Evolutionary conservation across 2,888 invertebrate genomes (phyloP).

Genomic region (Hesperia comma): DNA sequence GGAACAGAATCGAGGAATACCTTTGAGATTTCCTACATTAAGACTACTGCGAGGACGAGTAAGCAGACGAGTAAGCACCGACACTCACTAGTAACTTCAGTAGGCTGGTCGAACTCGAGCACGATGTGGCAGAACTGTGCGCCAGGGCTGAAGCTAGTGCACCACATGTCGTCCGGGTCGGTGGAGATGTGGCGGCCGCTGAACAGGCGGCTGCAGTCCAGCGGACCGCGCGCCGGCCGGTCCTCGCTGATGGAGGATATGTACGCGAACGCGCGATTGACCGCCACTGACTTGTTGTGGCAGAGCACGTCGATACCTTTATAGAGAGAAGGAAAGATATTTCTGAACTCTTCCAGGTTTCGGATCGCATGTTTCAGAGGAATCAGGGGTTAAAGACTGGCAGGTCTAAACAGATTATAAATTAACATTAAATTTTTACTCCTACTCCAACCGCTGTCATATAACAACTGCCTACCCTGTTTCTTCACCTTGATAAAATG

Average conservation of each 20-base stretch:
- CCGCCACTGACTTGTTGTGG: slow-evolving; percentile 57
- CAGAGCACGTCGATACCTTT: slow-evolving; percentile 80
- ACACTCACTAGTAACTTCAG: slow-evolving; percentile 69
- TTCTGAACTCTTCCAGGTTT: too few relatives aligned
- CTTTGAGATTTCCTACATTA: too few relatives aligned
- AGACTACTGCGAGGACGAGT: too few relatives aligned
- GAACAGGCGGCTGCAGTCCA: slow-evolving; percentile 83
- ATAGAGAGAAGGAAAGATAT: neutral
- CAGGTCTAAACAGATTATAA: too few relatives aligned
- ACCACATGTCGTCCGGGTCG: slow-evolving; percentile 87
- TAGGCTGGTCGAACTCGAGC: slow-evolving; percentile 64
- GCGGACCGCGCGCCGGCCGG: slow-evolving; percentile 50
- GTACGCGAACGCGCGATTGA: slow-evolving; percentile 70
- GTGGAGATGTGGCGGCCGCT: slow-evolving; percentile 88
- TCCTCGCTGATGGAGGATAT: slow-evolving; percentile 59
- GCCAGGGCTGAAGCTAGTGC: slow-evolving; percentile 67
- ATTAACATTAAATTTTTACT: too few relatives aligned
- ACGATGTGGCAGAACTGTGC: slow-evolving; percentile 68
- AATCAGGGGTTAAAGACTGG: too few relatives aligned
- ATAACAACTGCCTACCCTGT: too few relatives aligned
- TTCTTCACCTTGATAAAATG: too few relatives aligned
- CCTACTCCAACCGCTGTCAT: too few relatives aligned
- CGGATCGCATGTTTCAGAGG: too few relatives aligned
- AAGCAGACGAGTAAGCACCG: too few relatives aligned
- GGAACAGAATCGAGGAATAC: too few relatives aligned